Conservation (phyloP, 2,113 vertebrate genomes). For the Desmodus rotundus region DNA sequence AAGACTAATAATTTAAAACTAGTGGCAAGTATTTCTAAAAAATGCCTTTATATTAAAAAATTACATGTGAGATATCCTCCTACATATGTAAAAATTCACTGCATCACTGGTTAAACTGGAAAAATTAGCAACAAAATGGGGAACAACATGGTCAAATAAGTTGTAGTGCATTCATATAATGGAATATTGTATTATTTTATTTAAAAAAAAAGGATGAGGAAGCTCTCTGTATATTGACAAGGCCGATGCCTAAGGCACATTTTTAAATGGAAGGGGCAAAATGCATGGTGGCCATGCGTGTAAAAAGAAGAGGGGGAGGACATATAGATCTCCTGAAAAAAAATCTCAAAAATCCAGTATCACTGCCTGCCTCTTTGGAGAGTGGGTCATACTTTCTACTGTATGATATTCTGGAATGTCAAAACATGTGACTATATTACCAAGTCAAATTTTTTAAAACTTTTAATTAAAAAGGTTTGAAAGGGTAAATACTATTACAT, state of each 20-base stretch:
- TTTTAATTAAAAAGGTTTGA: background rate
- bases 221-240: background rate
- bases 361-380: background rate
- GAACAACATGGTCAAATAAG: background rate
- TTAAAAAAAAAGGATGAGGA: background rate
- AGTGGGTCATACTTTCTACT: background rate
- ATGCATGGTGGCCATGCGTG: background rate
- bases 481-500: background rate
- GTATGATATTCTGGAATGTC: background rate
- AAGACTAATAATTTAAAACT: conserved; percentile 32
- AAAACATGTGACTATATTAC: background rate
- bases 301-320: background rate
- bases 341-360: background rate
- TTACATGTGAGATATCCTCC: background rate
- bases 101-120: background rate
- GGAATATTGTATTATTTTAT: background rate
- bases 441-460: background rate
- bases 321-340: background rate
- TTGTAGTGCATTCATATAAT: background rate
- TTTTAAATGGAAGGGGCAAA: background rate
- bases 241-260: background rate
- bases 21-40: background rate
- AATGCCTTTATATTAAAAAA: background rate
- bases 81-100: background rate
- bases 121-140: background rate